Conservation (phyloP, 2,797 vertebrate genomes). For the Smutsia gigantea region DNA sequence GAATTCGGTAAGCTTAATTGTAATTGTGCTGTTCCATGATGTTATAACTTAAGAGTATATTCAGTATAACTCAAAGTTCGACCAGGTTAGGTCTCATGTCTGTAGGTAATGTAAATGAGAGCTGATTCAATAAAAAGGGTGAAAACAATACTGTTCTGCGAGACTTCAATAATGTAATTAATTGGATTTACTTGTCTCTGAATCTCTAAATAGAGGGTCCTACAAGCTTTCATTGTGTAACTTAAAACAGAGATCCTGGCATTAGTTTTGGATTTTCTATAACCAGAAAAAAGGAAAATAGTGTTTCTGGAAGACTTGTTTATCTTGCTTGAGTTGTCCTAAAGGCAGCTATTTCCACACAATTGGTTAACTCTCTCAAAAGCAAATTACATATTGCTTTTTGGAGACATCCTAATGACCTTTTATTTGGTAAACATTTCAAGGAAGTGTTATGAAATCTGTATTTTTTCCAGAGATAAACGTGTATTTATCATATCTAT, state of each 20-base stretch:
- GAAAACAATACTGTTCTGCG: not conserved
- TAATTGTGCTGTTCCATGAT: not conserved
- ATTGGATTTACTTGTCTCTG: not conserved
- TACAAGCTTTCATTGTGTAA: not conserved
- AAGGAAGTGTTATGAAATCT: not conserved
- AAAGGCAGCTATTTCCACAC: not conserved
- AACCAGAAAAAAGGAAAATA: not conserved
- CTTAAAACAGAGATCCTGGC: not conserved
- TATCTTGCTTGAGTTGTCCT: not conserved
- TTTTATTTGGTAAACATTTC: conserved; percentile 22
- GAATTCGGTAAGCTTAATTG: not conserved
- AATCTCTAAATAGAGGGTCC: not conserved
- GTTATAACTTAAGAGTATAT: not conserved
- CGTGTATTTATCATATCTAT: not conserved
- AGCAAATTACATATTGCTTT: not conserved
- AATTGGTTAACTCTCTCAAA: not conserved
- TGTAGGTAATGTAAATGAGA: not conserved
- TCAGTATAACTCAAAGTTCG: not conserved
- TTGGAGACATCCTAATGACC: not conserved
- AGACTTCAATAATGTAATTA: not conserved
- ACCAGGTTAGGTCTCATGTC: not conserved
- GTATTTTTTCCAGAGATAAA: not conserved
- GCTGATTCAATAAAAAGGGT: not conserved
- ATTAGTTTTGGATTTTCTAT: not conserved
- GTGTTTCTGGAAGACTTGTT: not conserved